Evolutionary conservation across 2,113 vertebrate genomes (phyloP).

Genomic region (Bombycilla garrulus): DNA sequence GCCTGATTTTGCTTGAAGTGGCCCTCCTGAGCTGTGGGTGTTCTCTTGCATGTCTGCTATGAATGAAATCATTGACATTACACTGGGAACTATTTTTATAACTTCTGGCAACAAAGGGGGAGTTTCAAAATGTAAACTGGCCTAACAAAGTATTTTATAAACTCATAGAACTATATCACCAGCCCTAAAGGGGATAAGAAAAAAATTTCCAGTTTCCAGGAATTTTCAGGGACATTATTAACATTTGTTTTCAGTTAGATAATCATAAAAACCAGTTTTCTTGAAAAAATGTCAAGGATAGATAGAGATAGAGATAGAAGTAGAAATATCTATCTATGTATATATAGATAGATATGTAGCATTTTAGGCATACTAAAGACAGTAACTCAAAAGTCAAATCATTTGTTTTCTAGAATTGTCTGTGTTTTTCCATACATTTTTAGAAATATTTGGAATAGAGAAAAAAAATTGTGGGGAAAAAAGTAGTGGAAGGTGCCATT

Average conservation of each 20-base stretch:
- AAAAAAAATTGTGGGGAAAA: neutral
- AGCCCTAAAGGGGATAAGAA: neutral
- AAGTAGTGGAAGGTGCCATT: accelerated
- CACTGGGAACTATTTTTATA: neutral
- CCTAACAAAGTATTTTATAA: neutral
- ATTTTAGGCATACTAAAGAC: neutral
- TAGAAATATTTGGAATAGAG: neutral
- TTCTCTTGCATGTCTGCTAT: neutral
- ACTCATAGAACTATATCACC: neutral
- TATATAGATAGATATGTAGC: neutral
- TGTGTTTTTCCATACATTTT: neutral
- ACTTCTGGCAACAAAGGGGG: neutral
- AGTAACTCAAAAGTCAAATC: neutral
- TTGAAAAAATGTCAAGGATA: neutral
- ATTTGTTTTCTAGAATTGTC: neutral
- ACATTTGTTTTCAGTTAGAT: neutral
- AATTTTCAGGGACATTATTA: neutral
- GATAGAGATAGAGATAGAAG: neutral
- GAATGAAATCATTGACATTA: constrained; percentile 22
- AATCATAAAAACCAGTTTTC: neutral
- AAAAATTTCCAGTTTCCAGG: neutral
- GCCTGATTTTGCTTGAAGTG: neutral
- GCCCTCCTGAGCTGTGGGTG: neutral
- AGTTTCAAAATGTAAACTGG: constrained; percentile 6
- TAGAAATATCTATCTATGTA: neutral